Conservation (phyloP, 35 echinoderm and acorn worm species). For the Ophiothrix spiculata region DNA sequence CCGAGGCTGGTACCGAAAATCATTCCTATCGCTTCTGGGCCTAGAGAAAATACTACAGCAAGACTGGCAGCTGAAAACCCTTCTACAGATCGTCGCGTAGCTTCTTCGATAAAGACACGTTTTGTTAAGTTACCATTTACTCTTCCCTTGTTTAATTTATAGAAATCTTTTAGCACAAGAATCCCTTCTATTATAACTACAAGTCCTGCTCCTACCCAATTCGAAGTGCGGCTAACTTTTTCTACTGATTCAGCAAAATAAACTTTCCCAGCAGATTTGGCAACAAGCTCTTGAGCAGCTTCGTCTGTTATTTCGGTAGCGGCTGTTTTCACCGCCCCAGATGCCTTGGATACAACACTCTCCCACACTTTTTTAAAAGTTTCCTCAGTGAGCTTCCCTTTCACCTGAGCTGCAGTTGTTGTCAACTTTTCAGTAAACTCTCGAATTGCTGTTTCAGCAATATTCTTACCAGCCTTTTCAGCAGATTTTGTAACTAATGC, state of each 20-base stretch:
- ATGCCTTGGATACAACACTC: not conserved
- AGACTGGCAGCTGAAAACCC: constrained; percentile 2
- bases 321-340: not conserved
- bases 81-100: not conserved
- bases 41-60: not conserved
- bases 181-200: not conserved
- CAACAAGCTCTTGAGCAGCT: not conserved
- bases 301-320: not conserved
- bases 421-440: not conserved
- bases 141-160: not conserved
- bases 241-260: not conserved
- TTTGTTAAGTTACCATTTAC: not conserved
- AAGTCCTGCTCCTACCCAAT: not conserved
- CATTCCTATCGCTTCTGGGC: too few relatives aligned
- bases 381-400: not conserved
- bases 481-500: too few relatives aligned
- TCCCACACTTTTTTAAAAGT: not conserved
- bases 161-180: not conserved
- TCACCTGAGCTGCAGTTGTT: not conserved
- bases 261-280: not conserved
- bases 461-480: not conserved
- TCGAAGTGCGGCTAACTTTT: not conserved
- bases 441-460: not conserved
- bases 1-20: not conserved
- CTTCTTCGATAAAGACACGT: not conserved